Percentiles rank a stretch among this genome's conserved stretches.
These are phyloP conservation scores for Turritopsis dohrnii DNA, from an alignment of 30 jellyfish, hydroid and myxozoan species.

Conservation along the genomic window DNA sequence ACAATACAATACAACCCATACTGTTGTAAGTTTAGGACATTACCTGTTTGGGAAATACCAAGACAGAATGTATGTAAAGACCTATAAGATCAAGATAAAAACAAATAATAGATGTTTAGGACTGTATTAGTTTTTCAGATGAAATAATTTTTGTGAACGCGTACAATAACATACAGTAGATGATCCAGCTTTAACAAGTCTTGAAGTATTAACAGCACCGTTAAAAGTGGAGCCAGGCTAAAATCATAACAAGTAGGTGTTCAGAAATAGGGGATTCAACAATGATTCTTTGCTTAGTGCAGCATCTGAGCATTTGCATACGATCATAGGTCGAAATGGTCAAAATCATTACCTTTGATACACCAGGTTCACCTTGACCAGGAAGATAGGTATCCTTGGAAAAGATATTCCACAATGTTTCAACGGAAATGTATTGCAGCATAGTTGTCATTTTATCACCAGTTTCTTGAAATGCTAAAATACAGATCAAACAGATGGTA, in stretches of 20 bases:
- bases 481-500: too few species aligned
- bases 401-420: conserved; percentile 60
- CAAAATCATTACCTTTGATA: conserved; percentile 47
- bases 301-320: not conserved
- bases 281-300: not conserved
- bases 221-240: conserved; percentile 77
- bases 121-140: not conserved
- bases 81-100: conserved; percentile 20
- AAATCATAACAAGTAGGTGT: not conserved
- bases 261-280: too few species aligned
- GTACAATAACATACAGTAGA: conserved; percentile 55
- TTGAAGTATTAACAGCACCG: conserved; percentile 69
- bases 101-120: not conserved
- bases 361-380: conserved; percentile 82
- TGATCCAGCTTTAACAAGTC: conserved; percentile 42
- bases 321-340: too few species aligned
- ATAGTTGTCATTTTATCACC: conserved; percentile 51
- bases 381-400: conserved; percentile 50
- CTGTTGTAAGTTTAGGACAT: not conserved
- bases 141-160: not conserved
- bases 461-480: conserved; percentile 43
- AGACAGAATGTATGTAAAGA: conserved; percentile 58
- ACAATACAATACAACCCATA: too few species aligned
- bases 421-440: conserved; percentile 60
- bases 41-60: conserved; percentile 96